Conservation (phyloP, 2,888 invertebrate species). For the Hirudinaria manillensis region DNA sequence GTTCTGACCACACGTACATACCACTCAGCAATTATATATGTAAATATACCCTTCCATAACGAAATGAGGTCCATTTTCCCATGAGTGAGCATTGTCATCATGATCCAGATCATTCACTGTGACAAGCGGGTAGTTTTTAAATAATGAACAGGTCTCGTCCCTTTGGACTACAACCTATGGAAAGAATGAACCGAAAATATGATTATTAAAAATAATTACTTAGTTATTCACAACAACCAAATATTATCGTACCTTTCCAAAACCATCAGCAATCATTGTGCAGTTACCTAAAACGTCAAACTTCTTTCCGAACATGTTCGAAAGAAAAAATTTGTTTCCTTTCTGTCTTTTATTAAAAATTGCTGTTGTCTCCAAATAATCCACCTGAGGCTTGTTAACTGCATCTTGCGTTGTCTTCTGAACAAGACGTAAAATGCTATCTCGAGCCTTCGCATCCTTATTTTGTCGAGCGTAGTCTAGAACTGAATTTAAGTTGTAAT, state of each 20-base stretch:
- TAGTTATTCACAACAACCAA: neutral
- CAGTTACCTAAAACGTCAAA: neutral
- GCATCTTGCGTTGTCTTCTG: conserved; percentile 49
- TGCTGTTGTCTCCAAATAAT: conserved; percentile 9
- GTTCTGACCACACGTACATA: too few relatives aligned
- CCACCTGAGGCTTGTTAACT: conserved; percentile 40
- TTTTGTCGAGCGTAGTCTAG: conserved; percentile 48
- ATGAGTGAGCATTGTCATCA: conserved; percentile 46
- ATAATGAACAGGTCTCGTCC: conserved; percentile 42
- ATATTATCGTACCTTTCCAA: conserved; percentile 20
- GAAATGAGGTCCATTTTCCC: conserved; percentile 47
- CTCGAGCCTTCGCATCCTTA: conserved; percentile 43
- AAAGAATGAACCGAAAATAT: too few relatives aligned
- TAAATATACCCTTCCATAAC: conserved; percentile 52
- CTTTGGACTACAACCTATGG: conserved; percentile 20
- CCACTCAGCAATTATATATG: too few relatives aligned
- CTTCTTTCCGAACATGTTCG: too few relatives aligned
- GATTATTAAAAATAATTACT: too few relatives aligned
- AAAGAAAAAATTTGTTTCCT: too few relatives aligned
- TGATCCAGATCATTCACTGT: conserved; percentile 45
- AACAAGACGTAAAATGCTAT: conserved; percentile 48
- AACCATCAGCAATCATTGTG: conserved; percentile 23
- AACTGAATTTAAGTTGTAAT: conserved; percentile 49
- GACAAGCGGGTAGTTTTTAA: conserved; percentile 48
- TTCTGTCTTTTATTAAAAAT: conserved; percentile 11